phyloP scores from a whole-genome alignment of 1,140 invertebrate species.

The Nephotettix cincticeps region DNA sequence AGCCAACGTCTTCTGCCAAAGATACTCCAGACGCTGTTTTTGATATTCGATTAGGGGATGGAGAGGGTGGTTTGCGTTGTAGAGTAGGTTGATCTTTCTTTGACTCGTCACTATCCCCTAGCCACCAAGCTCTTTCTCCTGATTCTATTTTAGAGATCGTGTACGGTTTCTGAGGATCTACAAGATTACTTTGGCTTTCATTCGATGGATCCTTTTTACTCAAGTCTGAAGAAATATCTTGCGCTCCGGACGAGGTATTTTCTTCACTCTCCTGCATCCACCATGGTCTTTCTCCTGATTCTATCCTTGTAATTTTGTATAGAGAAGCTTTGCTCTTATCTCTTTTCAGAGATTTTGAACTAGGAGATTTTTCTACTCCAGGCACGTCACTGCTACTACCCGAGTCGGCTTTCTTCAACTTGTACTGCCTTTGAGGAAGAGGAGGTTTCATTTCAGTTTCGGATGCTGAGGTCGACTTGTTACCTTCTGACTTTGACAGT shows the following conservation, averaged over 20 bases:
- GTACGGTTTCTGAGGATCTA: conserved; percentile 10
- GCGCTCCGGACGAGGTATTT: neutral
- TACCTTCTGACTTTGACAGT: neutral
- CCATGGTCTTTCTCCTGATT: conserved; percentile 60
- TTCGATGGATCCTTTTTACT: neutral
- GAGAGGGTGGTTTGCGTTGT: conserved; percentile 17
- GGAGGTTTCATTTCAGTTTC: conserved; percentile 7
- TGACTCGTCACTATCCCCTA: conserved; percentile 44
- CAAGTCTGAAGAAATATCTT: neutral
- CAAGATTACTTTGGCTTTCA: too few relatives aligned
- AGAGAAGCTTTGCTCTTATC: neutral
- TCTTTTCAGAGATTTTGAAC: conserved; percentile 13
- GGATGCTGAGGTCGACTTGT: neutral
- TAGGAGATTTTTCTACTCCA: conserved; percentile 38
- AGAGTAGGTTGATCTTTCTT: neutral
- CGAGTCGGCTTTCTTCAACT: conserved; percentile 60
- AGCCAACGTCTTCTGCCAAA: too few relatives aligned
- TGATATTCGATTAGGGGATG: neutral
- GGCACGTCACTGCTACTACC: conserved; percentile 48
- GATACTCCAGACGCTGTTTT: neutral
- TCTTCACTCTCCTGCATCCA: conserved; percentile 50
- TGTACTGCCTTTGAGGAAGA: conserved; percentile 20
- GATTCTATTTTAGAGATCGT: conserved; percentile 44
- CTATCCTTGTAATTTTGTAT: conserved; percentile 35
- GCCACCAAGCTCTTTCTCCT: conserved; percentile 62